Evolutionary conservation across 2,113 vertebrate genomes (phyloP), one percentile per base, ranked within the genome.

Genomic region (Orcinus orca): DNA sequence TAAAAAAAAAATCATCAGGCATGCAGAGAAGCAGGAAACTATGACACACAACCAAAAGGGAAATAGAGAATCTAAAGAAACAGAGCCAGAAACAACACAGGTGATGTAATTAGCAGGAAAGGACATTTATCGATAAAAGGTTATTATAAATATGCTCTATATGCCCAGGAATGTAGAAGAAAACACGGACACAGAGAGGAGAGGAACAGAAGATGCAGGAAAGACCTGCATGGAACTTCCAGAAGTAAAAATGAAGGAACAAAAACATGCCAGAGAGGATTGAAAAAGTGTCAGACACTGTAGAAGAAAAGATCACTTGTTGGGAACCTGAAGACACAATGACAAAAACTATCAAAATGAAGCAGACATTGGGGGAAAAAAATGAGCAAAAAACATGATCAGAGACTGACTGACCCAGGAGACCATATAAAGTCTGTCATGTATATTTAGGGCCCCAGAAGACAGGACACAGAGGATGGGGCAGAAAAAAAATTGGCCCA

Each of bases 361-460:
- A n/a, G 18, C 8, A 55, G 36, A 7, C 1, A 4, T 14, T 23
- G 0, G 12, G 44, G n/a, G 2, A 0, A 25, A 50, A 50, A 53
- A 67, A 53, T 10, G 23, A 29, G 25, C 14, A 33, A 41, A 8
- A 55, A 58, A n/a, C 8, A 74, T 3, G 14, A 81, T 68, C 26
- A 80, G 26, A 55, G 26, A 68, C 3, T 68, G n/a, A 17, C 25
- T 41, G 38, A 41, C 47, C 18, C 11, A 53, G n/a, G 63, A 31
- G 47, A 33, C 8, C 14, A 5, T 7, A 33, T 38, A 11, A 55
- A 4, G 60, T 67, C 60, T 38, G 29, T 50, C 14, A 31, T 13
- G 4, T 50, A 63, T 29, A 76, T 50, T 76, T n/a, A 76, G 31
- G 62, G 2, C 20, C 15, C 60, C 33, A 31, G 60, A 79, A 90